A percentile compares a stretch with the other conserved stretches of the same genome.
Evolutionary conservation across 2,113 vertebrate species (phyloP).

Genomic region (Perca flavescens): DNA sequence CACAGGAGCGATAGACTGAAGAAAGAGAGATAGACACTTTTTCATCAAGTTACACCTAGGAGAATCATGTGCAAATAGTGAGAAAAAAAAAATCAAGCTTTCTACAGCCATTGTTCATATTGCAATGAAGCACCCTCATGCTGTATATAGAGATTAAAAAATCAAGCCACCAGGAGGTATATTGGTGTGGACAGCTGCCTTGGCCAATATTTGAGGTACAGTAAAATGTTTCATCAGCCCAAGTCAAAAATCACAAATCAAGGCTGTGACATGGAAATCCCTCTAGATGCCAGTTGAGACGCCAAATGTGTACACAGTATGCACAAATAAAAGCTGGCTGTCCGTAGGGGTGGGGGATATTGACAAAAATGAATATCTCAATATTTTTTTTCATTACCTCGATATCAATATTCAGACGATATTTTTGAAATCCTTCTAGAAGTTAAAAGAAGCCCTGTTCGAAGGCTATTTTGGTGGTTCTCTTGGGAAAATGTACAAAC

Average conservation of each 20-base stretch:
- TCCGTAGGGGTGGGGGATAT: too few relatives aligned
- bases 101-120: not conserved
- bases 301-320: not conserved
- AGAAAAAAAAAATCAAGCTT: constrained; percentile 11
- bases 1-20: constrained; percentile 91
- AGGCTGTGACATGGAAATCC: not conserved
- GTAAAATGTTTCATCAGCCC: constrained; percentile 34
- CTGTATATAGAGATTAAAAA: constrained; percentile 15
- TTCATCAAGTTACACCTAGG: constrained; percentile 34
- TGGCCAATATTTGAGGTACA: constrained; percentile 23
- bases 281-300: not conserved
- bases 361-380: too few relatives aligned
- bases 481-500: too few relatives aligned
- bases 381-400: too few relatives aligned
- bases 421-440: too few relatives aligned
- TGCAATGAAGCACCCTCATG: not conserved
- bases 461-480: too few relatives aligned
- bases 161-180: constrained; percentile 29
- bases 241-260: constrained; percentile 20
- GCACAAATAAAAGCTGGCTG: not conserved
- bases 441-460: too few relatives aligned
- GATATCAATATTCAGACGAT: too few relatives aligned
- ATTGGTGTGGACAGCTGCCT: constrained; percentile 9
- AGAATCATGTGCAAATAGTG: constrained; percentile 8
- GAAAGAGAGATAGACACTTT: constrained; percentile 33